Conservation (phyloP, 92 coral and sea anemone genomes). For the Porites lobata region DNA sequence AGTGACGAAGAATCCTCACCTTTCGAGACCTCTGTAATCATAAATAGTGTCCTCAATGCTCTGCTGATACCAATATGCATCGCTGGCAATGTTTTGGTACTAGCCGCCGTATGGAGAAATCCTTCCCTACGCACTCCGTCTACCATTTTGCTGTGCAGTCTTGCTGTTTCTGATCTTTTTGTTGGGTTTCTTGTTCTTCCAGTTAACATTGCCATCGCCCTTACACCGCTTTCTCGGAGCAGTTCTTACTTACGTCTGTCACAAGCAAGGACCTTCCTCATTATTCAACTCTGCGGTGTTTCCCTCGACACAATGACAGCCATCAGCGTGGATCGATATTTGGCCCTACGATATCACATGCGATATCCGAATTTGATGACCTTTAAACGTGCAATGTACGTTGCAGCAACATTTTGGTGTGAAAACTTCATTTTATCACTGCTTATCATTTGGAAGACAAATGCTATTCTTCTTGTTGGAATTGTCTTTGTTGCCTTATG, state of each 20-base stretch:
- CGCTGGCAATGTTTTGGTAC: not conserved
- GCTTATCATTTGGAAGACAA: not conserved
- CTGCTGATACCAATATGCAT: not conserved
- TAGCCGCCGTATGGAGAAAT: not conserved
- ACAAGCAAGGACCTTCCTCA: not conserved
- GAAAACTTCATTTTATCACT: not conserved
- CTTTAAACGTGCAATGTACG: not conserved
- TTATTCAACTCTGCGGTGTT: not conserved
- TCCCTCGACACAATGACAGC: not conserved
- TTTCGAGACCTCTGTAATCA: not conserved
- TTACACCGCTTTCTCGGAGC: too few relatives aligned
- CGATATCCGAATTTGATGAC: not conserved
- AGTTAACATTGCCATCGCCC: not conserved
- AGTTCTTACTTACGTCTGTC: not conserved
- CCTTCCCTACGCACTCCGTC: not conserved
- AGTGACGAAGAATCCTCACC: too few relatives aligned
- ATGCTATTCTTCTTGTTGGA: not conserved
- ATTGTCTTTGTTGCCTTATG: not conserved
- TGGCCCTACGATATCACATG: not conserved
- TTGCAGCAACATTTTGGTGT: not conserved
- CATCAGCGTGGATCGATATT: not conserved
- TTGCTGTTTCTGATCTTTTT: not conserved
- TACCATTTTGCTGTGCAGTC: not conserved
- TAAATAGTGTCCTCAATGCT: not conserved
- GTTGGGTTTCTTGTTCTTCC: not conserved